Conservation (phyloP, 2,888 invertebrate species). For the Hirtodrosophila trivittata region DNA sequence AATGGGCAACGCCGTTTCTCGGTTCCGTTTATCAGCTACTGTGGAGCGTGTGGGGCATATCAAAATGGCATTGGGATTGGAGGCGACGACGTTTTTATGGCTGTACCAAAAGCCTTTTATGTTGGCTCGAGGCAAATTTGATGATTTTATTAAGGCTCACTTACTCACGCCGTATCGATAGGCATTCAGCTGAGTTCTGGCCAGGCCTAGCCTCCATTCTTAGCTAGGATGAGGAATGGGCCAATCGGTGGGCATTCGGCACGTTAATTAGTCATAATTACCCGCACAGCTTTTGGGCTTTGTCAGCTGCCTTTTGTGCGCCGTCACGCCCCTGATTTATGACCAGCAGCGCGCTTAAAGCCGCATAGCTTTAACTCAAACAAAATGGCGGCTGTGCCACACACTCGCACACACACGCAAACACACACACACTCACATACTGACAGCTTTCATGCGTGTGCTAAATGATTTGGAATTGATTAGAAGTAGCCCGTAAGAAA, state of each 20-base stretch:
- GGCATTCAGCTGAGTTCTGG: background rate
- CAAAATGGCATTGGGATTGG: conserved; percentile 51
- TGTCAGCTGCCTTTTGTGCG: conserved; percentile 73
- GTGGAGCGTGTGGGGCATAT: conserved; percentile 45
- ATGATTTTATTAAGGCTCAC: conserved; percentile 69
- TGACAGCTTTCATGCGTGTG: conserved; percentile 75
- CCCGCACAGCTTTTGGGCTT: conserved; percentile 73
- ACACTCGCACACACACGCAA: conserved; percentile 10
- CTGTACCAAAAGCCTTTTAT: conserved; percentile 68
- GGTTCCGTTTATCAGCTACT: conserved; percentile 46
- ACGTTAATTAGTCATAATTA: conserved; percentile 76
- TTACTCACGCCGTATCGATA: conserved; percentile 45
- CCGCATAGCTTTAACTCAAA: conserved; percentile 59
- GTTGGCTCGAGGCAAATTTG: conserved; percentile 66
- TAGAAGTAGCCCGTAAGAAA: conserved; percentile 56
- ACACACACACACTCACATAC: conserved; percentile 12
- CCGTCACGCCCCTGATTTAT: conserved; percentile 75
- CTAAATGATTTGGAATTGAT: conserved; percentile 76
- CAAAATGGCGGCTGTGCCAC: conserved; percentile 48
- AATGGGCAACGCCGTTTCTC: conserved; percentile 47
- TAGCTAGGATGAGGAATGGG: conserved; percentile 9
- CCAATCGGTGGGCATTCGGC: conserved; percentile 28
- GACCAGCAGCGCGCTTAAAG: conserved; percentile 62
- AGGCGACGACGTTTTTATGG: conserved; percentile 65
- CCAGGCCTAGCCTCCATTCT: too few species aligned